A percentile compares a stretch with the other conserved stretches of the same genome.
These are phyloP conservation scores for Tetraodon nigroviridis DNA, from an alignment of 2,113 vertebrate species.

Conservation along the genomic window DNA sequence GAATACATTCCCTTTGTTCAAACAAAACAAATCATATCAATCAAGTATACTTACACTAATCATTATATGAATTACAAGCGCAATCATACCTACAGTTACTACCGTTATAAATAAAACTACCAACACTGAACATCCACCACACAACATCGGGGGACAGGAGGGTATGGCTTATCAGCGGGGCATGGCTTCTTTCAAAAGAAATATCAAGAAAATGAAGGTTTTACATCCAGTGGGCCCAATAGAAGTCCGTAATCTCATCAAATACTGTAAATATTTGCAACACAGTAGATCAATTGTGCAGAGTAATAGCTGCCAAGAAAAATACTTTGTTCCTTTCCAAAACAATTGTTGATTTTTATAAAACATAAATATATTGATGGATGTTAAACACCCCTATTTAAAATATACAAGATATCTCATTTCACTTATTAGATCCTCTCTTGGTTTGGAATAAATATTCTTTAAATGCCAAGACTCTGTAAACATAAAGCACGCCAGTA, in stretches of 20 bases:
- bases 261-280: conserved; percentile 42
- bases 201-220: conserved; percentile 67
- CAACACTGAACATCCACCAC: conserved; percentile 68
- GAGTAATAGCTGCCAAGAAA: conserved; percentile 70
- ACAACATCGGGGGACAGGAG: conserved; percentile 63
- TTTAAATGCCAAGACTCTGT: conserved; percentile 33
- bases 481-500: conserved; percentile 47
- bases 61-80: conserved; percentile 68
- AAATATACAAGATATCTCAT: conserved; percentile 57
- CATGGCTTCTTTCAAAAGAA: conserved; percentile 73
- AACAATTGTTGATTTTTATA: conserved; percentile 30
- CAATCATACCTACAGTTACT: conserved; percentile 69
- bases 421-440: conserved; percentile 45
- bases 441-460: conserved; percentile 25
- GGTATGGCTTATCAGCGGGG: conserved; percentile 72
- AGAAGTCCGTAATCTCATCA: conserved; percentile 56
- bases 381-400: conserved; percentile 43
- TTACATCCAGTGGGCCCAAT: conserved; percentile 68
- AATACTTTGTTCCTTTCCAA: conserved; percentile 49
- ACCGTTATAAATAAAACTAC: conserved; percentile 66
- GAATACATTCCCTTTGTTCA: conserved; percentile 72
- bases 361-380: conserved; percentile 49
- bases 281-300: conserved; percentile 65
- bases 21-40: conserved; percentile 68
- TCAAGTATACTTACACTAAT: conserved; percentile 65